Base-by-base conservation (phyloP, 2,113 vertebrate genomes). In the Dasyprocta punctata region DNA sequence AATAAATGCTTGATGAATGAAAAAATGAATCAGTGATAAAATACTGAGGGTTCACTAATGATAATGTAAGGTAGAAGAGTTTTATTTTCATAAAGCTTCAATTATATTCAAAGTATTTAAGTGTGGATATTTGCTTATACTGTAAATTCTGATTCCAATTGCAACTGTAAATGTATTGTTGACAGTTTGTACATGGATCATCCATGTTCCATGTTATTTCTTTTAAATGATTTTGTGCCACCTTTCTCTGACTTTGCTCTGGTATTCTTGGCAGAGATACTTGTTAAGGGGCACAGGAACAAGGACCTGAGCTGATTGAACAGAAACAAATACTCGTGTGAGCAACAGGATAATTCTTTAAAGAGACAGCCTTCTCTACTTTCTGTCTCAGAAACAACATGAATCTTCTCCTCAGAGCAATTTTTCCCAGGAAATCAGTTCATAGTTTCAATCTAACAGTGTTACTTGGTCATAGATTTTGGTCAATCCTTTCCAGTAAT, bases 71-170 rank as follows among this genome's bases (percentile, higher is more conserved):
- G 83, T 69, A 60, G 26, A 81, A 89, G 47, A 90, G 65, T 75
- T 89, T 81, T 30, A 78, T 86, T 95, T 90, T 22, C 84, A 61
- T 94, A 52, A 92, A 86, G 92, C 65, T 67, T 92, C 13, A 89
- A 60, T 63, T 30, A 60, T 86, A 86, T 63, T 90, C 60, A 78
- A 71, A 80, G n/a, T 83, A 65, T 44, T 87, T 3, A 80, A 67
- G 17, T 75, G 28, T 56, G 10, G 0, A 8, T 81, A 88, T 52
- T 89, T 96, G 86, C 19, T 96, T 38, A 60, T 73, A 56, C 24
- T 49, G 33, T 14, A 0, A 33, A 67, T 56, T 54, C 5, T 14
- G 12, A 58, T 73, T 92, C 58, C 54, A 93, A 1, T 87, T 49
- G 49, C 13, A 19, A 65, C 85, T 89, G 3, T 33, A 78, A 49